Percentiles rank a stretch among this genome's conserved stretches.
These are phyloP conservation scores for Sarcophaga peregrina DNA, from an alignment of 1,140 invertebrate species.

Conservation along the genomic window DNA sequence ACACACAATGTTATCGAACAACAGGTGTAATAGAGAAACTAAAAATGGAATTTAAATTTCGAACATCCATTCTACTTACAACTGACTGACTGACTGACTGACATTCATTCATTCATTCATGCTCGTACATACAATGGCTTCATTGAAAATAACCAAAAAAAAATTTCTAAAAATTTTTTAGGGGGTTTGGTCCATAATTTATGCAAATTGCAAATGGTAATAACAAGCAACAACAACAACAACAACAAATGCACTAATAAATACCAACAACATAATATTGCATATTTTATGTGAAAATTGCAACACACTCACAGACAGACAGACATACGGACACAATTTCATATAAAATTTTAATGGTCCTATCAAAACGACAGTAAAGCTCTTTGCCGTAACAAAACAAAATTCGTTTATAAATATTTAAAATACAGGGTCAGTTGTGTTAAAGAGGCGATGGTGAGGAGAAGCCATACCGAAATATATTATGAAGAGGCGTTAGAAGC, in stretches of 20 bases:
- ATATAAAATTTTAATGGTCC: neutral
- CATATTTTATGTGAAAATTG: slow-evolving; percentile 3
- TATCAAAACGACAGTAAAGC: neutral
- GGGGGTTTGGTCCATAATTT: neutral
- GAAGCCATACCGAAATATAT: neutral
- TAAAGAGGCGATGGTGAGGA: neutral
- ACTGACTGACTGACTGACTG: too few species aligned
- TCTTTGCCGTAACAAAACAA: too few species aligned
- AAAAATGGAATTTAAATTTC: too few species aligned
- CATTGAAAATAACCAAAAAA: too few species aligned
- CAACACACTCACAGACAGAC: neutral
- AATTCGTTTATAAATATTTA: too few species aligned
- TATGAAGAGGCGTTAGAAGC: neutral
- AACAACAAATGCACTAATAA: too few species aligned
- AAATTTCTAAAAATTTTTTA: neutral
- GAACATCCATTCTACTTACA: too few species aligned
- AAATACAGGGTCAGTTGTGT: too few species aligned
- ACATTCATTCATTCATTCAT: too few species aligned
- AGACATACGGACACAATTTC: neutral
- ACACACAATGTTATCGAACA: neutral
- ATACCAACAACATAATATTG: neutral
- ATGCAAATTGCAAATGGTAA: neutral
- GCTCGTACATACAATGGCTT: too few species aligned
- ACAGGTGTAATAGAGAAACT: neutral
- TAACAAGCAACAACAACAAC: too few species aligned